Conservation (phyloP, 2,888 invertebrate genomes). For the Nineta flava region DNA sequence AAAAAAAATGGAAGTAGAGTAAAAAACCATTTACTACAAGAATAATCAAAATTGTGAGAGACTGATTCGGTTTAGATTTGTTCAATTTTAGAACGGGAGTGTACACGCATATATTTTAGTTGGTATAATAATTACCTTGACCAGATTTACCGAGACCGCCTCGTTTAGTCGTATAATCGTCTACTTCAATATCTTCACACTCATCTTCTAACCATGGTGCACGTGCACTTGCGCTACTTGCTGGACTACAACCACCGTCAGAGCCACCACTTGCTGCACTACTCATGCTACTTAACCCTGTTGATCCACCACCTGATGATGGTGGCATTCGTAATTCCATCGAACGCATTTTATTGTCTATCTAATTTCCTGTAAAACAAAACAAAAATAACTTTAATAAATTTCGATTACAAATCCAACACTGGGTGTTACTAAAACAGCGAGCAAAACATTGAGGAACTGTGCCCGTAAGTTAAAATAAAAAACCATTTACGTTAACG, state of each 20-base stretch:
- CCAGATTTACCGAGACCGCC: constrained; percentile 5
- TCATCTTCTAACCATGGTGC: constrained; percentile 27
- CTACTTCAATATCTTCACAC: constrained; percentile 29
- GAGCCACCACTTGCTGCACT: constrained; percentile 6
- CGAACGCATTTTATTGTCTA: constrained; percentile 1
- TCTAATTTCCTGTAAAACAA: neutral
- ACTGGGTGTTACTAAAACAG: too few species aligned
- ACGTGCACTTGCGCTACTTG: constrained; percentile 7
- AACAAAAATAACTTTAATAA: neutral
- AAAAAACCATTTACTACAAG: too few species aligned
- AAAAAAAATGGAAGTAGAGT: too few species aligned
- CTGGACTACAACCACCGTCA: constrained; percentile 6
- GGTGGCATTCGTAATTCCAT: constrained; percentile 6
- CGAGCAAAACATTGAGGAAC: neutral
- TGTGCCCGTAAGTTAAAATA: too few species aligned
- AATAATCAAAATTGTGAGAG: too few species aligned
- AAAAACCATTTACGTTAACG: too few species aligned
- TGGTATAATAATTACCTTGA: constrained; percentile 2
- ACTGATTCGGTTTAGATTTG: too few species aligned
- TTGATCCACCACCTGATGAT: neutral
- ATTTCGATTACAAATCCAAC: too few species aligned
- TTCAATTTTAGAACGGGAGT: too few species aligned
- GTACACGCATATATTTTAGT: too few species aligned
- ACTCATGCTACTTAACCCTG: neutral
- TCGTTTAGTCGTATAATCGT: constrained; percentile 16